A percentile compares a stretch with the other conserved stretches of the same genome.
These are phyloP conservation scores for Chionoecetes opilio DNA, from an alignment of 1,140 invertebrate species.

Conservation along the genomic window DNA sequence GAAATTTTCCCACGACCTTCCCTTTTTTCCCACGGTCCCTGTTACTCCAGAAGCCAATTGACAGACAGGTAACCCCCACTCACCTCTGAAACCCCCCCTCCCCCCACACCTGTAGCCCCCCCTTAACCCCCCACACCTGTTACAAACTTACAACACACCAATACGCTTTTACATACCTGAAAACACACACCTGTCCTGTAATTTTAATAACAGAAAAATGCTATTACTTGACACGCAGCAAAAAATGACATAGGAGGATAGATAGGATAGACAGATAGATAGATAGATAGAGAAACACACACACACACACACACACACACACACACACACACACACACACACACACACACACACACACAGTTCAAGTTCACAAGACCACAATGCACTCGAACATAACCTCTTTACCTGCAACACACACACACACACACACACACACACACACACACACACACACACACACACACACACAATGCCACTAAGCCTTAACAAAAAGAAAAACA, in stretches of 20 bases:
- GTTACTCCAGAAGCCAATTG: background rate
- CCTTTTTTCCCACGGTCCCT: background rate
- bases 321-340: background rate
- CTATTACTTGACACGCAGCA: too few species aligned
- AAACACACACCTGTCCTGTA: background rate
- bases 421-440: conserved; percentile 27
- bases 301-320: background rate
- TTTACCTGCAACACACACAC: background rate
- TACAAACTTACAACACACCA: too few species aligned
- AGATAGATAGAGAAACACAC: background rate
- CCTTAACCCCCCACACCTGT: background rate
- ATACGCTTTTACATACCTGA: background rate
- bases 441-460: conserved; percentile 16
- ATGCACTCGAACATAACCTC: too few species aligned
- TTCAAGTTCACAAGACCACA: too few species aligned
- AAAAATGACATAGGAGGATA: background rate
- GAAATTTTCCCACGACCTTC: background rate
- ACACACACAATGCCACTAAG: background rate
- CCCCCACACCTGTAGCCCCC: background rate
- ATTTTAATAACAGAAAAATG: too few species aligned
- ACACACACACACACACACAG: too few species aligned
- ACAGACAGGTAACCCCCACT: background rate
- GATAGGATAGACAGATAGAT: background rate
- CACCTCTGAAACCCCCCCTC: background rate
- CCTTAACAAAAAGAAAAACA: background rate